These are phyloP conservation scores for Tapirus terrestris DNA, from an alignment of 2,113 vertebrate species.

Conservation along the genomic window DNA sequence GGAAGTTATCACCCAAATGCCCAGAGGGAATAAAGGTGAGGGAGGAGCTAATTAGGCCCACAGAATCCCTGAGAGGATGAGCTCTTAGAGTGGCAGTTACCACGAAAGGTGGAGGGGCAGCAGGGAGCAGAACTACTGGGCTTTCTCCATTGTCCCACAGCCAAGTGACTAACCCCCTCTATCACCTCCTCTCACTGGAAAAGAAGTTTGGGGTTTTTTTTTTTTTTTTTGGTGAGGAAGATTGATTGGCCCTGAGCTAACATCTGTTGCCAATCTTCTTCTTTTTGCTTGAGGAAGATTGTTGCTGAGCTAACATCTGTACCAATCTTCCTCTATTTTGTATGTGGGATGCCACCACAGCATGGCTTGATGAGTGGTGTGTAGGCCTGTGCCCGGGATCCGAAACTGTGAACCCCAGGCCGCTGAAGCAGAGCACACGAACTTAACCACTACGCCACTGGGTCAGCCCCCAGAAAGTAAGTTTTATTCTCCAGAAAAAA, in stretches of 20 bases:
- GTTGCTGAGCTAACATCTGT: too few relatives aligned
- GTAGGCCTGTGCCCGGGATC: too few relatives aligned
- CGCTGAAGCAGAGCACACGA: too few relatives aligned
- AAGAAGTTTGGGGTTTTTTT: background rate
- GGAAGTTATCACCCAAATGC: background rate
- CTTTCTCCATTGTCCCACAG: background rate
- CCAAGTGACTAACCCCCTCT: background rate
- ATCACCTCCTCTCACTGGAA: background rate
- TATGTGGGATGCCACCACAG: too few relatives aligned
- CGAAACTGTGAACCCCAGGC: too few relatives aligned
- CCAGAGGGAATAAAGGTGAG: background rate
- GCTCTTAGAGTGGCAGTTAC: background rate
- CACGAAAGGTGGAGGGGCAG: background rate
- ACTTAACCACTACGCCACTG: too few relatives aligned
- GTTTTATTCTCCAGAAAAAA: background rate
- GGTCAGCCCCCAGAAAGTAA: background rate
- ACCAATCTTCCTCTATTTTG: too few relatives aligned
- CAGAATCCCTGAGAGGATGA: background rate
- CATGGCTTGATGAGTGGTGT: too few relatives aligned
- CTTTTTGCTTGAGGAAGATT: too few relatives aligned
- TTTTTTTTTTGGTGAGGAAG: too few relatives aligned
- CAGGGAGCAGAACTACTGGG: background rate
- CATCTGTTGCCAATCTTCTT: too few relatives aligned
- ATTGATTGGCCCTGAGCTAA: too few relatives aligned
- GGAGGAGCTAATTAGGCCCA: background rate